Evolutionary conservation across 2,888 invertebrate genomes (phyloP), one percentile per base, ranked within the genome.

Genomic region (Tiliacea citrago): DNA sequence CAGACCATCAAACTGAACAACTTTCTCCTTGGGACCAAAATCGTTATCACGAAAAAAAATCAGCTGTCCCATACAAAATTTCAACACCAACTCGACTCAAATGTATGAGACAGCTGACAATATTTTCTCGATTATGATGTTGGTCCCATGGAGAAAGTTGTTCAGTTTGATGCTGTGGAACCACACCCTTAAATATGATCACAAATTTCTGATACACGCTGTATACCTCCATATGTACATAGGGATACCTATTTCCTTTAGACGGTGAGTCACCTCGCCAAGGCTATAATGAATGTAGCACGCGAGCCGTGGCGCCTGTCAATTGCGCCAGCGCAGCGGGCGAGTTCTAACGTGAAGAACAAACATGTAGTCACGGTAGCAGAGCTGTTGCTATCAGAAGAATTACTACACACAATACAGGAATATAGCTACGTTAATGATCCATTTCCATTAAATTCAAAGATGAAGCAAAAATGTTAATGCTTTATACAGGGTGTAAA

Each of bases 301-400:
- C 81, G 74, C 68, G 55, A 49, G 57, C 87, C 86, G 82, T 77
- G 49, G 71, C 82, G 76, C 87, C 84, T 66, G 62, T 88, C 24
- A 57, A 81, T 86, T 86, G 67, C 68, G 72, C 83, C 82, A 75
- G 68, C 70, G 51, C 18, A 21, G 9, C 53, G 62, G 60, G 75
- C 35, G 29, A 66, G 53, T 13, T 69, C 83, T 85, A 92, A 92
- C 77, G 63, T 67, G 58, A 73, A 77, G 53, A 82, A 77, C 89
- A 93, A 93, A 93, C 88, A 91, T 21, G 18, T 35, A 79, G 77
- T 91, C 91, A 91, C 93, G 91, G 92, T 90, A 89, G 89, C 88
- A 24, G 42, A n/a, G 55, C n/a, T 65, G 62, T 85, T 75, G 63
- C 83, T 73, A 69, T 79, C 66, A 58, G 68, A 35, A 24, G 13